These are phyloP conservation scores for Coenonympha arcania DNA, from an alignment of 2,888 invertebrate species.

Conservation along the genomic window DNA sequence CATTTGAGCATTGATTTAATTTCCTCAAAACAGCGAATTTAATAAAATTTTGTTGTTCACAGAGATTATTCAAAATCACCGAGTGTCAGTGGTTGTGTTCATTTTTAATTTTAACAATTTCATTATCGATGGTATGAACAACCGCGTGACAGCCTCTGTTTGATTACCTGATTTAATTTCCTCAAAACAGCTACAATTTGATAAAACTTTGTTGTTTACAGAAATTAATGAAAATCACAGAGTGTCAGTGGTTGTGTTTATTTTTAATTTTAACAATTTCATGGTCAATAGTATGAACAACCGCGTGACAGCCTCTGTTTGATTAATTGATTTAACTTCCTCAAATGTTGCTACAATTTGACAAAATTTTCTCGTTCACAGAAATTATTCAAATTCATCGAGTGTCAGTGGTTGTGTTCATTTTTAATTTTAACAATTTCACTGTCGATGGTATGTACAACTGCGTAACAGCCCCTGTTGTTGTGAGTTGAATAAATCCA, in stretches of 20 bases:
- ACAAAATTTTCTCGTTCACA: too few species aligned
- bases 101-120: background rate
- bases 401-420: background rate
- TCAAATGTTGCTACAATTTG: too few species aligned
- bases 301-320: background rate
- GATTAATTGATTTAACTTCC: too few species aligned
- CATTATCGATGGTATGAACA: background rate
- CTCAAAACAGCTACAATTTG: too few species aligned
- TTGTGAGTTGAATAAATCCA: background rate
- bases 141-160: background rate
- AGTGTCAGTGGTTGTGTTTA: background rate
- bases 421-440: background rate
- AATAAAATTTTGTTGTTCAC: too few species aligned
- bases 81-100: background rate
- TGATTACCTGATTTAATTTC: too few species aligned
- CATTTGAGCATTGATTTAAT: too few species aligned
- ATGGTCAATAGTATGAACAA: background rate
- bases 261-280: background rate
- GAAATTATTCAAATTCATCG: too few species aligned
- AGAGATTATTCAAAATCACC: too few species aligned
- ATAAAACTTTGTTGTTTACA: too few species aligned
- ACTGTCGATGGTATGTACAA: background rate
- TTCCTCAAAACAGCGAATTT: too few species aligned
- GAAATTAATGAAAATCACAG: too few species aligned
- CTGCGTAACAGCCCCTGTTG: background rate